phyloP scores from a whole-genome alignment of 2,888 invertebrate genomes.

The Limnephilus rhombicus region DNA sequence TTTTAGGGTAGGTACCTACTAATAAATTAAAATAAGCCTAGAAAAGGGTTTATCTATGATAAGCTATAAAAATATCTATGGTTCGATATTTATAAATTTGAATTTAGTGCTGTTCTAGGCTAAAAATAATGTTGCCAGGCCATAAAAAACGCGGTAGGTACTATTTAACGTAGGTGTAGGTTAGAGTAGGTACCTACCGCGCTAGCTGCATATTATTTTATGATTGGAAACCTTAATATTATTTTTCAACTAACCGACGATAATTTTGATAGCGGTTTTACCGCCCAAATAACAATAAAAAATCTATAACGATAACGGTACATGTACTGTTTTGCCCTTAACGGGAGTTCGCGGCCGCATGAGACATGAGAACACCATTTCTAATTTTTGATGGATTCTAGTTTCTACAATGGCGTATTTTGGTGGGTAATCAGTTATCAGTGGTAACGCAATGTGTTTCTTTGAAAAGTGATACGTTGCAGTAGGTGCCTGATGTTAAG shows the following conservation, averaged over 20 bases:
- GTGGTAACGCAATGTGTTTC: background rate
- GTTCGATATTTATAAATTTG: too few relatives aligned
- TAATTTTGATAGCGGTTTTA: slow-evolving; percentile 37
- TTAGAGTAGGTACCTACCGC: background rate
- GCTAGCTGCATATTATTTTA: background rate
- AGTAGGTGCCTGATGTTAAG: background rate
- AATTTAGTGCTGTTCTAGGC: background rate
- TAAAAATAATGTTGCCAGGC: background rate
- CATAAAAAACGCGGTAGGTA: background rate
- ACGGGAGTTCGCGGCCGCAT: slow-evolving; percentile 11
- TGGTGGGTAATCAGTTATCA: background rate
- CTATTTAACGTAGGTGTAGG: background rate
- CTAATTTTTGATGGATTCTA: background rate
- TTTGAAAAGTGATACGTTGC: background rate
- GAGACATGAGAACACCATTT: background rate
- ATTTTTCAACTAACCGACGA: slow-evolving; percentile 9
- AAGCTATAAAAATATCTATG: too few relatives aligned
- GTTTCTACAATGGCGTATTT: background rate
- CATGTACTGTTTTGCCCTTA: slow-evolving; percentile 26
- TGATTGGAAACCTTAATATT: background rate
- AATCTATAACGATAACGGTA: slow-evolving; percentile 30
- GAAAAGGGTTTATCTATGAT: too few relatives aligned
- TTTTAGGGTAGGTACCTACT: too few relatives aligned
- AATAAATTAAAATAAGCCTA: too few relatives aligned
- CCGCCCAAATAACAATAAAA: slow-evolving; percentile 33